These are phyloP conservation scores for Willisornis vidua DNA, from an alignment of 2,113 vertebrate species.

Conservation along the genomic window DNA sequence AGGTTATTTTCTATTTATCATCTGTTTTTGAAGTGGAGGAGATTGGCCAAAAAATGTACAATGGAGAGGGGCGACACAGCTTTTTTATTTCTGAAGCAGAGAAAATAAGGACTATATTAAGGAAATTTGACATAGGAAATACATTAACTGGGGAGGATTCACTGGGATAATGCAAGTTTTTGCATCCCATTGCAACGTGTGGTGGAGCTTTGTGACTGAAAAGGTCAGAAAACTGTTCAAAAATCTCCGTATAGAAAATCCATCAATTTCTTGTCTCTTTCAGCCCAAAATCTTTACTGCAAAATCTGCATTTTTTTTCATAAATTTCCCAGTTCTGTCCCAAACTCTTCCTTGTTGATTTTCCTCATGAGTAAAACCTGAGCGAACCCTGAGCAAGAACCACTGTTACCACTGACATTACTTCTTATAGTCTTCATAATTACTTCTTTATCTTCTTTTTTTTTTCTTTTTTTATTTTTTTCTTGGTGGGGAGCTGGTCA, in stretches of 20 bases:
- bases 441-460: background rate
- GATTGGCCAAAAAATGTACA: background rate
- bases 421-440: background rate
- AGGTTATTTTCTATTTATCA: background rate
- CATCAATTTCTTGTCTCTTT: background rate
- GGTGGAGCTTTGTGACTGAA: background rate
- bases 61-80: rapidly evolving
- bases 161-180: background rate
- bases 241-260: background rate
- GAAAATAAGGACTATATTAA: background rate
- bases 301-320: background rate
- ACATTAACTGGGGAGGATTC: background rate
- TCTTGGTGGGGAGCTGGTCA: rapidly evolving
- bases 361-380: background rate
- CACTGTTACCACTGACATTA: background rate
- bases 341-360: background rate
- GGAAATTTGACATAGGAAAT: background rate
- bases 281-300: background rate
- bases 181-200: rapidly evolving
- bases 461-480: background rate
- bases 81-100: background rate
- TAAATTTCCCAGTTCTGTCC: background rate
- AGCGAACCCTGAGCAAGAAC: background rate
- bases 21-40: background rate
- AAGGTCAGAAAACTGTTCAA: background rate